Evolutionary conservation across 2,113 vertebrate species (phyloP).

Genomic region (cattle (Bos taurus)): ARS-UCD2.0 NC_037328.1:133474501-133475000

Average conservation of each 20-base stretch:
- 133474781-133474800: neutral
- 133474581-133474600: neutral
- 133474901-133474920: neutral
- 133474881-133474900: neutral
- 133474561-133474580: neutral
- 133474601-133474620: neutral
- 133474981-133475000: neutral
- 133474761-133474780: neutral
- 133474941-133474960: neutral
- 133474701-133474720: neutral
- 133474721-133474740: neutral
- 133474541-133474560: neutral
- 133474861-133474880: neutral
- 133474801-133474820: neutral
- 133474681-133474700: neutral
- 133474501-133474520: neutral
- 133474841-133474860: neutral
- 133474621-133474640: neutral
- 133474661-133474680: neutral
- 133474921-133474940: neutral
- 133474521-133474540: neutral
- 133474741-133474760: conserved; percentile 17
- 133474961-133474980: neutral
- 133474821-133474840: neutral
- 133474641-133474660: neutral